Evolutionary conservation across 2,797 vertebrate species (phyloP), one percentile per base, ranked within the genome.

Genomic region (Hemitrygon akajei): DNA sequence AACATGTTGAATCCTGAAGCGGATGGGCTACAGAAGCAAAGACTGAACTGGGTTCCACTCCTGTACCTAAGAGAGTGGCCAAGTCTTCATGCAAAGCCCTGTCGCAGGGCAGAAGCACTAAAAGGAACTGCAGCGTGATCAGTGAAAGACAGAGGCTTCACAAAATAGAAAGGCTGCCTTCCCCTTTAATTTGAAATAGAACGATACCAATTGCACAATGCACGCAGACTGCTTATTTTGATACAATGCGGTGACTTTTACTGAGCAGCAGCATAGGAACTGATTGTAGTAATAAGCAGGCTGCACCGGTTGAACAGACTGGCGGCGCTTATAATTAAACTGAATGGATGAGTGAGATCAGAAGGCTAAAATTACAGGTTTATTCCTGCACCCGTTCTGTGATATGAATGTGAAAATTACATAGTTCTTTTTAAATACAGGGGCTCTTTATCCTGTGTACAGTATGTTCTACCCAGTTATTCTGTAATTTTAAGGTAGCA

Each of bases 301-400:
- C 71, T 93, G 40, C 71, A 56, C 37, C 91, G 93, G 91, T 76
- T 93, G 91, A 76, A 71, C 40, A 56, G 37, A 75, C 71, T 93
- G 71, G 40, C 91, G 25, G 69, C 71, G 4, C 91, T 93, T 93
- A 76, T 93, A 93, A 93, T 93, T 93, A 93, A 93, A 75, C 69
- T 75, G 91, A 93, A 93, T 93, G 25, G 91, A 93, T 93, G 91
- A 93, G 69, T 93, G 91, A 93, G 22, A 93, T 93, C 91, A 93
- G 37, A 56, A 30, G 91, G 47, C 71, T 75, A 73, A 93, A 93
- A 93, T 93, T 93, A 93, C 47, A 76, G 71, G 91, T 93, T 93
- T 93, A 75, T 76, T 93, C 71, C 37, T 27, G 40, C 56, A 25
- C 71, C 47, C 91, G n/a, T 93, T 76, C 71, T 76, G 40, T 75